A percentile compares a stretch with the other conserved stretches of the same genome.
Evolutionary conservation across 2,797 vertebrate genomes (phyloP).

Genomic region (Cetoscarus ocellatus): DNA sequence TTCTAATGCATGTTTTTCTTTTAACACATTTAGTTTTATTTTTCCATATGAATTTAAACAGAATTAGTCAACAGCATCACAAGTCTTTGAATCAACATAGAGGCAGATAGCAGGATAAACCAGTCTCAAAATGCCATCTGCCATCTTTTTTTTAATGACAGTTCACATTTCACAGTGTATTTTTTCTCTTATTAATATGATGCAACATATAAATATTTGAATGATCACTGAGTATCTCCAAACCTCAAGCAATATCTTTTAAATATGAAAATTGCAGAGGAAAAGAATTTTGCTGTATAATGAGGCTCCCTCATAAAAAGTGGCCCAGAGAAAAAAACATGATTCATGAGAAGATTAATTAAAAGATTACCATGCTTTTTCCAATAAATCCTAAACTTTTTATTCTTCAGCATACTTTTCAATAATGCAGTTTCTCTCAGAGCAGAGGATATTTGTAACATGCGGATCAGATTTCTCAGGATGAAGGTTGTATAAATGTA

Average conservation of each 20-base stretch:
- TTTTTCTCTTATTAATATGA: no score
- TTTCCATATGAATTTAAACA: no score
- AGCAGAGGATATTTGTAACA: constrained; percentile 4
- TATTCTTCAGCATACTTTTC: background rate
- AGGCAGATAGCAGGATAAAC: no score
- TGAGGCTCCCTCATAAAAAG: constrained; percentile 10
- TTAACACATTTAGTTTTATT: no score
- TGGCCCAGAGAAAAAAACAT: background rate
- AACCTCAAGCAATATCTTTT: constrained; percentile 1
- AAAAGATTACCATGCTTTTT: constrained; percentile 4
- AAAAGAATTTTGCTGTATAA: constrained; percentile 13
- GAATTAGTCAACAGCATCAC: no score
- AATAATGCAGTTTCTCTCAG: background rate
- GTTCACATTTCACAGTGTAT: no score
- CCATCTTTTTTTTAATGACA: no score
- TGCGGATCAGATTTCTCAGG: constrained; percentile 9
- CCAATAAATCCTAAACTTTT: constrained; percentile 5
- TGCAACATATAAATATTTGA: no score
- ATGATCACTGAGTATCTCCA: no score
- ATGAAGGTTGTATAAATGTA: background rate
- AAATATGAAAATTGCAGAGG: background rate
- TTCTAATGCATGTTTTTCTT: no score
- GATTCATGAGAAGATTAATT: constrained; percentile 12
- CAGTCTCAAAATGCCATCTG: no score
- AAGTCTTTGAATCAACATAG: no score